Conservation (phyloP, 2,113 vertebrate species). For the Nipponia nippon region DNA sequence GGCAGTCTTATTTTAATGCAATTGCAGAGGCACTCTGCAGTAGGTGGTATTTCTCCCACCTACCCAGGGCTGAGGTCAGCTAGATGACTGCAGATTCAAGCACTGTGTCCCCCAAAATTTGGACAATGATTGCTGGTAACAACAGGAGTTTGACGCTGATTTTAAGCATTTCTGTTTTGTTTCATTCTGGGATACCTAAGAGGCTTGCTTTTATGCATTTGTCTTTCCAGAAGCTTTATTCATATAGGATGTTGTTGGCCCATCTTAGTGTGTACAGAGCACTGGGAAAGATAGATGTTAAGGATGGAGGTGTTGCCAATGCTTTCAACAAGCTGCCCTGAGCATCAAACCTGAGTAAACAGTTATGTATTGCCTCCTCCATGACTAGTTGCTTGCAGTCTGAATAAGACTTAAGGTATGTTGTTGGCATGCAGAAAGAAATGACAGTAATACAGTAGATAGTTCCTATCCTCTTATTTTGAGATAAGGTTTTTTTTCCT, state of each 20-base stretch:
- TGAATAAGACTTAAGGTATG: background rate
- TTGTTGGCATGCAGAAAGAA: background rate
- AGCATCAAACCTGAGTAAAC: background rate
- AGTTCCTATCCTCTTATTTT: background rate
- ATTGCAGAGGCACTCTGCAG: background rate
- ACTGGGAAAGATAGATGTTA: background rate
- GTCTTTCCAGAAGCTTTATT: background rate
- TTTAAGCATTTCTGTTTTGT: background rate
- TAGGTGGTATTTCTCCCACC: background rate
- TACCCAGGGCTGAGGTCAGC: background rate
- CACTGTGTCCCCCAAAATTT: background rate
- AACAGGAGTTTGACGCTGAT: background rate
- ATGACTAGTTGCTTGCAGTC: background rate
- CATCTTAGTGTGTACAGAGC: background rate
- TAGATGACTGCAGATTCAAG: background rate
- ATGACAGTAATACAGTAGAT: background rate
- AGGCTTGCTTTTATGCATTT: background rate
- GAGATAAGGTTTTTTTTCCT: background rate
- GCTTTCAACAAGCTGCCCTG: background rate
- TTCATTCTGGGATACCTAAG: background rate
- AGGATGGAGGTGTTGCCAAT: background rate
- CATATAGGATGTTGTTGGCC: background rate
- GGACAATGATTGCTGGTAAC: background rate
- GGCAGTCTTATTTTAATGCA: background rate
- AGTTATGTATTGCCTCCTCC: background rate